Percentiles rank a stretch among this genome's conserved stretches.
Evolutionary conservation across 2,113 vertebrate species (phyloP).

Genomic region (Vidua macroura): DNA sequence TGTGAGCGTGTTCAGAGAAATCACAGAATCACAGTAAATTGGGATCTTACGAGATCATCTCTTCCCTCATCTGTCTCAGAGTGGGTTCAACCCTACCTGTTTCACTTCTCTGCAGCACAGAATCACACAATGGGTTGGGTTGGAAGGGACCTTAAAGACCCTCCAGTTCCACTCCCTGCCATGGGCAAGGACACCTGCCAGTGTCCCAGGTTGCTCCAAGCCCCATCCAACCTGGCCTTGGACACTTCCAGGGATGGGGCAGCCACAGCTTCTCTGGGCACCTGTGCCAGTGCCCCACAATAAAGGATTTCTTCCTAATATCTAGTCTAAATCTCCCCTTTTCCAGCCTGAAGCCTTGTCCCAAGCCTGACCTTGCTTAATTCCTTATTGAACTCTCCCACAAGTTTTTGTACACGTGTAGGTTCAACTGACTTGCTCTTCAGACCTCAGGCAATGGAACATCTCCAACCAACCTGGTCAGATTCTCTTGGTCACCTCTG

Average conservation of each 20-base stretch:
- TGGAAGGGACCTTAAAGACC: background rate
- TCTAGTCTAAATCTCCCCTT: background rate
- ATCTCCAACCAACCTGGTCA: background rate
- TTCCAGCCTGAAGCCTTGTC: background rate
- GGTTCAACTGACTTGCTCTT: background rate
- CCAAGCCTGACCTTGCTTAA: background rate
- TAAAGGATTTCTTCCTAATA: background rate
- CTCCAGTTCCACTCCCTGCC: accelerated
- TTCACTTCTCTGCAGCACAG: background rate
- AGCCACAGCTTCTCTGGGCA: background rate
- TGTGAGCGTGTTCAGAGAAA: background rate
- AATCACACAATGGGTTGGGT: background rate
- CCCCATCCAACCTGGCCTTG: accelerated
- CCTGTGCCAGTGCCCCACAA: background rate
- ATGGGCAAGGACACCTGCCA: background rate
- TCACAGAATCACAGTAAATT: background rate
- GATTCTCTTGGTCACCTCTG: background rate
- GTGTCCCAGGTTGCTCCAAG: accelerated
- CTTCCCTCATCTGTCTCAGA: background rate
- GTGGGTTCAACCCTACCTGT: background rate
- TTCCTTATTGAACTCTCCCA: background rate
- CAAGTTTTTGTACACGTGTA: accelerated
- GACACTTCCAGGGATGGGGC: background rate
- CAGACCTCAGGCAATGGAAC: background rate
- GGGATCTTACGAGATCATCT: background rate